Evolutionary conservation across 1,140 invertebrate species (phyloP), one percentile per base, ranked within the genome.

Genomic region (Caerostris extrusa): DNA sequence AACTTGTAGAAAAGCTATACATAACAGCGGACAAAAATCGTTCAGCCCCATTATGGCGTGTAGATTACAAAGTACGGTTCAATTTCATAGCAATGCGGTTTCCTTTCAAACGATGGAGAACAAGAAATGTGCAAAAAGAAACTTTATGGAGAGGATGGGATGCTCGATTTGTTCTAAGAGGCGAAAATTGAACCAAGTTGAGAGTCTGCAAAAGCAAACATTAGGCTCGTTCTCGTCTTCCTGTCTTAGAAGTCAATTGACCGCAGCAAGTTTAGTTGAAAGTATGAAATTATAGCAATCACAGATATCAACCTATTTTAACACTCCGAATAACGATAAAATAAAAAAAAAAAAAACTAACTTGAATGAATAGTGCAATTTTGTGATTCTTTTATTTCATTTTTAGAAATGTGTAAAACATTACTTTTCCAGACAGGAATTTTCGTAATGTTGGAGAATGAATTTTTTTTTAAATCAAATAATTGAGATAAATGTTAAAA

Each of bases 181-280:
- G 50, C 10, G 71, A 77, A 77, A 77, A 53, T 50, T 77, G 3
- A 34, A 77, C 8, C 7, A 19, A 77, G 10, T 77, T 77, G 71
- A 77, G 50, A 53, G 34, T 77, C 71, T 12, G 34, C 34, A 50
- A 34, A 34, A 34, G 71, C 34, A 77, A 19, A 77, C 71, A 77
- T 77, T 77, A 77, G 19, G 61, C 14, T 77, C 71, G 71, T 77
- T 77, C 53, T 77, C 71, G 34, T 34, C 69, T 77, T 77, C 50
- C 71, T 77, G 71, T 34, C 10, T n/a, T 77, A 10, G 71, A 12
- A 77, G 71, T 12, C 50, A 71, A 77, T 50, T 77, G 71, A 77
- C 71, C 8, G 71, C 10, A 50, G 71, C 71, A 77, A 34, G 10
- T 34, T 50, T 34, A 77, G 19, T 77, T 53, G 71, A 53, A 77